Base-by-base conservation (phyloP, 2,888 invertebrate species). In the Chaitophorus viminalis region DNA sequence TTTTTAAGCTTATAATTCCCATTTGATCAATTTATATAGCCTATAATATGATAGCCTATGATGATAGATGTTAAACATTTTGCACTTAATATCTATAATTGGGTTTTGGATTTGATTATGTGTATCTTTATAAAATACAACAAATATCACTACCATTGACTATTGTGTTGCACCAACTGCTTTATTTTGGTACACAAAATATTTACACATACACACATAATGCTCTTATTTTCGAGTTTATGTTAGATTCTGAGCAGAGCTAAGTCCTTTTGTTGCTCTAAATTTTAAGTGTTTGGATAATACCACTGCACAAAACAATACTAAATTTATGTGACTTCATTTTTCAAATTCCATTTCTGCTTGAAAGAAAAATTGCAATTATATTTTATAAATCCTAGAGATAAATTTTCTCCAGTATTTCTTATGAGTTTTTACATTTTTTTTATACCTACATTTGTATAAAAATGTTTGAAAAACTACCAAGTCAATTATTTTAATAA, bases 101-200 rank as follows among this genome's bases (percentile, higher is more conserved):
- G 33, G 33, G 5, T 74, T 36, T 36, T 72, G n/a, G n/a, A 2
- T 74, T 36, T 82, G 11, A 18, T 46, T 4, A 36, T 2, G 2
- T 70, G 17, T n/a, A n/a, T n/a, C n/a, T n/a, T 82, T 68, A 36
- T n/a, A n/a, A 18, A 33, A 17, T n/a, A 72, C 1, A 60, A 36
- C n/a, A 21, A 36, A 31, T 3, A 83, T 36, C 33, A 46, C 29
- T 60, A 21, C 25, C 25, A 17, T 70, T 70, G 46, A 54, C 9
- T 85, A 18, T 33, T 33, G 14, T 33, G 31, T n/a, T 68, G 84
- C 84, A 85, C 84, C 46, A 68, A 85, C n/a, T 18, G 76, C 68
- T 85, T 68, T 77, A 68, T 85, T 52, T 68, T 84, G 3, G 4
- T 31, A n/a, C 65, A 84, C 29, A 60, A 25, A 65, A 74, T 33